Percentiles rank a stretch among this genome's conserved stretches.
Evolutionary conservation across 1,140 invertebrate species (phyloP).

Genomic region (Cepaea nemoralis): DNA sequence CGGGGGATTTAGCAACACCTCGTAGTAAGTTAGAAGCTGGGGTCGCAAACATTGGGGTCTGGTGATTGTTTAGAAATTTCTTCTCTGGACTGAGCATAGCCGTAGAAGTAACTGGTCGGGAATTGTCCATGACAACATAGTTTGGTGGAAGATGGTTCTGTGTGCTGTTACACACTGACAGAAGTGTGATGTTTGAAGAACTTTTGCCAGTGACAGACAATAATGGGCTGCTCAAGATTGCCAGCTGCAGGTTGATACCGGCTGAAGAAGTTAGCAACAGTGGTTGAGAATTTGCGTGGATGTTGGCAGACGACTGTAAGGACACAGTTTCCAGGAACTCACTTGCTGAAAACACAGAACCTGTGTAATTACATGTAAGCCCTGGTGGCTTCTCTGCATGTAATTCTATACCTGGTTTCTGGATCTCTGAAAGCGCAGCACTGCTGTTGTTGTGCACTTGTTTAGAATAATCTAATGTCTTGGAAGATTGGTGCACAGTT

Average conservation of each 20-base stretch:
- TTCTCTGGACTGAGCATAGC: background rate
- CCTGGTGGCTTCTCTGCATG: too few relatives aligned
- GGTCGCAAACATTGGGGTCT: background rate
- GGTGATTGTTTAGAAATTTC: background rate
- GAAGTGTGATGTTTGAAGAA: background rate
- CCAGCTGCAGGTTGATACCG: background rate
- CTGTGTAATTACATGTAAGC: too few relatives aligned
- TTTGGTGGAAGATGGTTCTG: background rate
- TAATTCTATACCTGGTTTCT: too few relatives aligned
- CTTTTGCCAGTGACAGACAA: background rate
- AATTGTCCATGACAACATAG: background rate
- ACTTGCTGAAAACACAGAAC: too few relatives aligned
- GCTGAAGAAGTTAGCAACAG: background rate
- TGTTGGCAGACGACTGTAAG: background rate
- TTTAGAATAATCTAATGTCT: too few relatives aligned
- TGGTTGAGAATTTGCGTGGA: background rate
- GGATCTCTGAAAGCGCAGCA: too few relatives aligned
- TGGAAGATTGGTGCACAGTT: too few relatives aligned
- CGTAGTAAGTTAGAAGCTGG: slow-evolving; percentile 24
- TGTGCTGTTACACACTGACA: background rate
- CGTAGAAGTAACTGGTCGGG: background rate
- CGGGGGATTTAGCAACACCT: slow-evolving; percentile 9
- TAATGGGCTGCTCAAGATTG: background rate
- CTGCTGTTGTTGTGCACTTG: too few relatives aligned
- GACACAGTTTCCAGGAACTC: too few relatives aligned